phyloP scores from a whole-genome alignment of 2,113 vertebrate species.

The Elephas maximus region DNA sequence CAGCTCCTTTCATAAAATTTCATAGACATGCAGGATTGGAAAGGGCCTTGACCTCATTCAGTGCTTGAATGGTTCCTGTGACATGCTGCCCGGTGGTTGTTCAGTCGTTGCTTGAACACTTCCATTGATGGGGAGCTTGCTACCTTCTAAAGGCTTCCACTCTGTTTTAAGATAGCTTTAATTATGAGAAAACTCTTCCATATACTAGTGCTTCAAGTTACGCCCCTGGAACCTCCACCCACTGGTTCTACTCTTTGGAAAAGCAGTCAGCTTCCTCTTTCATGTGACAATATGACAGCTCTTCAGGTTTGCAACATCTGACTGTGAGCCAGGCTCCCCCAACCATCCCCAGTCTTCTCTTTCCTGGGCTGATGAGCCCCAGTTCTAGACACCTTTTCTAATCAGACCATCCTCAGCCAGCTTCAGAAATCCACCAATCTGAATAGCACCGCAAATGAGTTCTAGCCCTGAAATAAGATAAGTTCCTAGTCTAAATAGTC shows the following conservation, averaged over 20 bases:
- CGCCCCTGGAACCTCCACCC: neutral
- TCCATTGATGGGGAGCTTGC: neutral
- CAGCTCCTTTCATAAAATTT: neutral
- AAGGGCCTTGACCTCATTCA: slow-evolving; percentile 24
- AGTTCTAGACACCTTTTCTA: neutral
- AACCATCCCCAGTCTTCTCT: neutral
- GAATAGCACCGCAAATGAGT: neutral
- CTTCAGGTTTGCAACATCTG: neutral
- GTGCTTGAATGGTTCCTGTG: neutral
- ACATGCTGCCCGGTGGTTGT: neutral
- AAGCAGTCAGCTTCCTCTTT: neutral
- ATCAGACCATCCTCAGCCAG: neutral
- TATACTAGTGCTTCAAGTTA: neutral
- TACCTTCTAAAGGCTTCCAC: neutral
- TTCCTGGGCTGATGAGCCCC: too few relatives aligned
- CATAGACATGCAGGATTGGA: neutral
- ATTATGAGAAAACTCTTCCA: neutral
- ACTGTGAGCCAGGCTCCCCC: neutral
- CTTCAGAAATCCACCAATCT: neutral
- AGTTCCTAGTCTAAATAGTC: neutral
- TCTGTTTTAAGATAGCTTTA: slow-evolving; percentile 24
- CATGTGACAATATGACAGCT: fast-evolving
- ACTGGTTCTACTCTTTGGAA: neutral
- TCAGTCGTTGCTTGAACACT: neutral
- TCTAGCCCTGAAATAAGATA: neutral